These are phyloP conservation scores for Pica pica DNA, from an alignment of 2,113 vertebrate genomes.

Conservation along the genomic window DNA sequence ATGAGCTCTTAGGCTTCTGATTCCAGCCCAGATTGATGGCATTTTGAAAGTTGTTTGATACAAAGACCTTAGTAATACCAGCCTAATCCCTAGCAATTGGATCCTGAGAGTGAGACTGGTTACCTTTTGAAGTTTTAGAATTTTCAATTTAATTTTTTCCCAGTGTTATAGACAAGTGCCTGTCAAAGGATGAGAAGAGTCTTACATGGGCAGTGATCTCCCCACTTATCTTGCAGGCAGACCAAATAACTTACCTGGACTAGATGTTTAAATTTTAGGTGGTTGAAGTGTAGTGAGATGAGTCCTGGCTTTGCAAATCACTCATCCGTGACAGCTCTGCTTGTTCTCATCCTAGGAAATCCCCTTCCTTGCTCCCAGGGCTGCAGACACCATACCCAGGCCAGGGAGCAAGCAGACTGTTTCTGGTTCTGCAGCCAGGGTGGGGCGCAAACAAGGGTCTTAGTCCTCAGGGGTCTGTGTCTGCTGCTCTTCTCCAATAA, in stretches of 20 bases:
- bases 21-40: neutral
- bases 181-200: neutral
- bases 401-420: neutral
- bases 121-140: neutral
- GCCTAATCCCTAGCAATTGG: neutral
- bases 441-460: neutral
- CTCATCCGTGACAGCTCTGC: neutral
- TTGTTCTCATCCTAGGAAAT: neutral
- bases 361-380: neutral
- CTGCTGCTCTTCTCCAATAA: neutral
- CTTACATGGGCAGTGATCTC: neutral
- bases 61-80: neutral
- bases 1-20: neutral
- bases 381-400: neutral
- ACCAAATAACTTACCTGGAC: neutral
- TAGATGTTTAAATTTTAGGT: neutral
- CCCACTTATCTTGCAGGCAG: neutral
- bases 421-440: accelerated
- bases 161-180: neutral
- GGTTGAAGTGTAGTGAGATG: neutral
- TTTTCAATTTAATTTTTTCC: neutral
- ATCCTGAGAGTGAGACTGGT: neutral
- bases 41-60: neutral
- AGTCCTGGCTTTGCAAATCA: neutral
- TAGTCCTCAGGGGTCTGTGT: neutral